Percentiles rank a stretch among this genome's conserved stretches.
phyloP scores from a whole-genome alignment of 2,888 invertebrate species.

The Rhamphomyia laevipes region DNA sequence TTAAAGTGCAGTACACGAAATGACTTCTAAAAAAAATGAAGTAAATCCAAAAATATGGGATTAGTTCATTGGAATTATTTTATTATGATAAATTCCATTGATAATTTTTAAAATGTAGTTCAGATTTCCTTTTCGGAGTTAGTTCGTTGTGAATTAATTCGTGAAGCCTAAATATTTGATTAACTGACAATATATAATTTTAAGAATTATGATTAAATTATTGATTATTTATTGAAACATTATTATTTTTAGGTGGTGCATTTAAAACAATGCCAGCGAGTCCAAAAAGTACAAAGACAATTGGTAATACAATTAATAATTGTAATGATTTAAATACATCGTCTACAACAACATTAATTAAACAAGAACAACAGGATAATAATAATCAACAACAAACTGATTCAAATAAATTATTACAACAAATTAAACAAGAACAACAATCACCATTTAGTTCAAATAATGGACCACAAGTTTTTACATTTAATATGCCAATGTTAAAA shows the following conservation, averaged over 20 bases:
- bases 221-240: background rate
- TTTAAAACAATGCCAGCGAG: slow-evolving; percentile 72
- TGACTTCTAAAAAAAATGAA: too few relatives aligned
- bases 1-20: too few relatives aligned
- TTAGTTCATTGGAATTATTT: too few relatives aligned
- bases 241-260: slow-evolving; percentile 58
- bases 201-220: background rate
- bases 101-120: background rate
- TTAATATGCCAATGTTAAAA: slow-evolving; percentile 29
- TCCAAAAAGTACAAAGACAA: slow-evolving; percentile 39
- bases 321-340: slow-evolving; percentile 7
- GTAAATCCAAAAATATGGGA: too few relatives aligned
- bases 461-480: slow-evolving; percentile 27
- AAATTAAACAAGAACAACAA: slow-evolving; percentile 34
- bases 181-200: too few relatives aligned
- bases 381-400: slow-evolving; percentile 15
- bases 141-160: background rate
- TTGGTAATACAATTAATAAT: slow-evolving; percentile 18
- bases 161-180: background rate
- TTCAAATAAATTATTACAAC: slow-evolving; percentile 20
- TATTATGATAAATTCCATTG: too few relatives aligned
- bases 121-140: slow-evolving; percentile 4
- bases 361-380: slow-evolving; percentile 14
- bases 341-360: slow-evolving; percentile 6
- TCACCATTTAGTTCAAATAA: slow-evolving; percentile 31